Base-by-base conservation (phyloP, 2,113 vertebrate species). In the Ptilorrhoa leucosticta region DNA sequence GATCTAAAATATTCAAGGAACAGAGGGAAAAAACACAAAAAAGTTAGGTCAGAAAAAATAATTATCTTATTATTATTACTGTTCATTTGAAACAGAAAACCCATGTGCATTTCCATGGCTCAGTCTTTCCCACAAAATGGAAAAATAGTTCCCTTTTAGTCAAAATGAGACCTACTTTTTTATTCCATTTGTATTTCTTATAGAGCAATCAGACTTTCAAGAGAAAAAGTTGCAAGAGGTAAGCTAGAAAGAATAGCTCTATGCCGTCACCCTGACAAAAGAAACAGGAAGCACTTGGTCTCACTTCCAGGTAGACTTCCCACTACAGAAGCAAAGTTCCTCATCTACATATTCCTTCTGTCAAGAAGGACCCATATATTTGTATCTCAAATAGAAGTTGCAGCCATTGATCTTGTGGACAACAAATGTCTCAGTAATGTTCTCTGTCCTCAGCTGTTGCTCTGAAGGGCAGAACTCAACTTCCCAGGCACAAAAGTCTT, bases 1-100 rank as follows among this genome's bases (percentile, higher is more conserved):
- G 7, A 94, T 81, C n/a, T 92, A 81, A 92, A 96, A 71, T 83
- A 94, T 90, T 92, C 85, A n/a, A 77, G 26, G 17, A 95, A 53
- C 7, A 87, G 68, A 88, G 22, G 11, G 18, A 31, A 65, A 82
- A 65, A 44, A 15, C 18, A 64, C 4, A 84, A 28, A 82, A 77
- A 69, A 4, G 3, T 54, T 68, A 44, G 40, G 26, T 73, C 70
- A 77, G 81, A 90, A 81, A 96, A 97, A 95, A 94, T 51, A 83
- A 94, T 96, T 72, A 50, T 57, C 27, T 77, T 83, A 31, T 47
- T 89, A 61, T 56, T 93, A 65, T 65, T 90, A 63, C 78, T 17
- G 6, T 40, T 56, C 51, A 86, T 86, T 87, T 89, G 48, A 88
- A 90, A 60, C 18, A 85, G 14, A 76, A 94, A 88, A 77, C 17